phyloP scores from a whole-genome alignment of 2,888 invertebrate species.

The Flexamia atlantica region DNA sequence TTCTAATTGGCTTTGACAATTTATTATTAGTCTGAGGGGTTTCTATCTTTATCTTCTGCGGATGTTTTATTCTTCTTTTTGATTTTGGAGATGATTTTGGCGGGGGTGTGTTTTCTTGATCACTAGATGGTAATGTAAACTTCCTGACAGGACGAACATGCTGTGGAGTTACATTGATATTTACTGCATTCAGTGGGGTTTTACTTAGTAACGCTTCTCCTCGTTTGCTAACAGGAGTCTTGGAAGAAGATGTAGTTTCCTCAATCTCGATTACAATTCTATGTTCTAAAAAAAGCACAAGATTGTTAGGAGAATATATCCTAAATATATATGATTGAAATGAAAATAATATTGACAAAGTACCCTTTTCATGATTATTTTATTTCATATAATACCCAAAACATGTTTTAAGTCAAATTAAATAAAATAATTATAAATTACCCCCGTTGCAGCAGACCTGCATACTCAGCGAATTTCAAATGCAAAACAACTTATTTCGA shows the following conservation, averaged over 20 bases:
- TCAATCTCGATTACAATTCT: constrained; percentile 15
- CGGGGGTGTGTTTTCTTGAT: constrained; percentile 36
- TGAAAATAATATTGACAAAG: too few relatives aligned
- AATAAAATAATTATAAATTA: too few relatives aligned
- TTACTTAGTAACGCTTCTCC: background rate
- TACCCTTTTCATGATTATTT: too few relatives aligned
- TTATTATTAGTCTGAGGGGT: background rate
- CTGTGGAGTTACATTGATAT: background rate
- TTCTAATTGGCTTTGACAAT: background rate
- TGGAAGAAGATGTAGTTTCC: background rate
- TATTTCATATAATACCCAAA: too few relatives aligned
- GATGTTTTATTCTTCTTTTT: background rate
- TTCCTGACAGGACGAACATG: background rate
- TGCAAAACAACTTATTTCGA: too few relatives aligned
- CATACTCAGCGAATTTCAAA: too few relatives aligned
- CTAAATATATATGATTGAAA: too few relatives aligned
- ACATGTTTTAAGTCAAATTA: too few relatives aligned
- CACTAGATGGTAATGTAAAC: constrained; percentile 22
- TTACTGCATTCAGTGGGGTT: background rate
- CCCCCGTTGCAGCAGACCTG: too few relatives aligned
- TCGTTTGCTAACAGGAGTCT: background rate
- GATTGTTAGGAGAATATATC: too few relatives aligned
- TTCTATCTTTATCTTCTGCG: background rate
- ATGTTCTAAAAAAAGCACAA: background rate
- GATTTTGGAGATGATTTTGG: background rate